A percentile compares a stretch with the other conserved stretches of the same genome.
Conservation (phyloP, 2,797 vertebrate genomes). For the Bovichtus diacanthus region DNA sequence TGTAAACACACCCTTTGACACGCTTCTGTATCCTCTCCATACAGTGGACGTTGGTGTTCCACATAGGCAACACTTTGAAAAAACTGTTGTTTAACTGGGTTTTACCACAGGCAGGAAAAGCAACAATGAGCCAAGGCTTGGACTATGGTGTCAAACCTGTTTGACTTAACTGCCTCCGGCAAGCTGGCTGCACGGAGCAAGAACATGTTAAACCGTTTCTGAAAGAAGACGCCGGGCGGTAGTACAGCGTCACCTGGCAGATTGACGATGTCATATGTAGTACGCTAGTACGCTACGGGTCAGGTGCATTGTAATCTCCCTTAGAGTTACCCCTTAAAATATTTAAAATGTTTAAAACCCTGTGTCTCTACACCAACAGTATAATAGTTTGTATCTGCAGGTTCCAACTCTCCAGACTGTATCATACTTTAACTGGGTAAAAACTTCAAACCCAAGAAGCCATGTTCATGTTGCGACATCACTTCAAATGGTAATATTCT, state of each 20-base stretch:
- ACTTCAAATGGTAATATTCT: too few species aligned
- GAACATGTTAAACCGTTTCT: not conserved
- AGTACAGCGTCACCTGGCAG: too few species aligned
- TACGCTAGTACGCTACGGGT: too few species aligned
- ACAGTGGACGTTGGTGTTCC: not conserved
- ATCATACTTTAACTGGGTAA: not conserved
- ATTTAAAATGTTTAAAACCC: not conserved
- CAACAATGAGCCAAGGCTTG: not conserved
- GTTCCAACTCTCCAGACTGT: not conserved
- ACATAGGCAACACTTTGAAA: not conserved
- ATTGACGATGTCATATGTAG: too few species aligned
- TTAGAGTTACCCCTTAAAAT: not conserved
- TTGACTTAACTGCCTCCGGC: not conserved
- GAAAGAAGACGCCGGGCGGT: too few species aligned
- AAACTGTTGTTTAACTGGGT: not conserved
- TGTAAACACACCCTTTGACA: not conserved
- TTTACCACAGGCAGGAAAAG: not conserved
- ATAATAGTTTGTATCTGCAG: not conserved
- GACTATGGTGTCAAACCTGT: constrained; percentile 4
- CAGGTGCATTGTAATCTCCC: not conserved
- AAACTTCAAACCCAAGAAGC: not conserved
- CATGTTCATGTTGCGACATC: too few species aligned
- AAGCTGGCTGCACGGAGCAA: not conserved
- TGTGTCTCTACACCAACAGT: not conserved
- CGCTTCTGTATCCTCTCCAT: not conserved